These are phyloP conservation scores for Tupaia tana DNA, from an alignment of 2,113 vertebrate genomes.

Conservation along the genomic window DNA sequence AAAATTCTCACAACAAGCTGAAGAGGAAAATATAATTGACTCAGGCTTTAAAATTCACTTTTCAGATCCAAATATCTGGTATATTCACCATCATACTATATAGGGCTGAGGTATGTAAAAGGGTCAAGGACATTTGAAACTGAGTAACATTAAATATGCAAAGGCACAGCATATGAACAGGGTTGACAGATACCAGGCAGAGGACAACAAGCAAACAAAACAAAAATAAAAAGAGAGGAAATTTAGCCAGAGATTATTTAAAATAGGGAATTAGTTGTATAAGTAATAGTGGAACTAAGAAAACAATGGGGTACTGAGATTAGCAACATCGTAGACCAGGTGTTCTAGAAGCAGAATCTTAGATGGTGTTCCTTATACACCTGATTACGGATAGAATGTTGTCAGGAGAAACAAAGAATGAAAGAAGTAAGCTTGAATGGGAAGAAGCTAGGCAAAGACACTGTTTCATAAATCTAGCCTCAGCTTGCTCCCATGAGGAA, in stretches of 20 bases:
- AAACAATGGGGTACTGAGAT: background rate
- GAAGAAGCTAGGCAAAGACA: background rate
- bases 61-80: background rate
- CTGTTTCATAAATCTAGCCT: background rate
- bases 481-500: background rate
- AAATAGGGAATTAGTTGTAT: background rate
- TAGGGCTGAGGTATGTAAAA: background rate
- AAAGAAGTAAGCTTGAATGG: background rate
- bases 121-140: background rate
- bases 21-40: background rate
- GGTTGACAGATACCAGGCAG: background rate
- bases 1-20: background rate
- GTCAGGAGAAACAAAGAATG: background rate
- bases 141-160: background rate
- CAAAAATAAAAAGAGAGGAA: background rate
- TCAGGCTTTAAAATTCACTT: background rate
- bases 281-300: background rate
- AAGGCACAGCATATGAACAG: background rate
- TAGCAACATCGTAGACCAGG: background rate
- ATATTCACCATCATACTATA: background rate
- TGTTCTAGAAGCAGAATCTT: background rate
- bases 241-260: background rate
- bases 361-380: background rate
- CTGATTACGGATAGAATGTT: background rate
- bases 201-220: slow-evolving; percentile 18